Percentiles rank a stretch among this genome's conserved stretches.
phyloP scores from a whole-genome alignment of 1,140 invertebrate genomes.

The Adelges cooleyi region DNA sequence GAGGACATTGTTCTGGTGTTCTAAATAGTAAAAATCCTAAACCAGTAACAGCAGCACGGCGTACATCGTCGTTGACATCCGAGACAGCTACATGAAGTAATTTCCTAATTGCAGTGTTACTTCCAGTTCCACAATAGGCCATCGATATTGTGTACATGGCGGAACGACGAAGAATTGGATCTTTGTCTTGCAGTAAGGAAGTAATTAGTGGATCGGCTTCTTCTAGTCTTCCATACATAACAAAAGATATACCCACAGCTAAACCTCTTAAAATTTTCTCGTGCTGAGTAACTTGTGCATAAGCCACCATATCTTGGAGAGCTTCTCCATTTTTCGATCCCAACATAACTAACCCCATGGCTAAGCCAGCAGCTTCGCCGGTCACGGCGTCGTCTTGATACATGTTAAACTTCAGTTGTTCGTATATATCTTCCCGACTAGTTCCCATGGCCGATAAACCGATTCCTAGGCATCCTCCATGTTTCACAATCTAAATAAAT shows the following conservation, averaged over 20 bases:
- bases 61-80: conserved; percentile 97
- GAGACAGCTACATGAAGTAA: conserved; percentile 90
- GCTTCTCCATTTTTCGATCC: conserved; percentile 80
- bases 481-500: conserved; percentile 63
- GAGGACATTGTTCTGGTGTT: conserved; percentile 93
- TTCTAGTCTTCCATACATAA: conserved; percentile 93
- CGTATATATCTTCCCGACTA: conserved; percentile 84
- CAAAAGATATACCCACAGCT: conserved; percentile 88
- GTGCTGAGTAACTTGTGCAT: conserved; percentile 87
- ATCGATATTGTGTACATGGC: conserved; percentile 97
- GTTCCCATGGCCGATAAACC: conserved; percentile 97
- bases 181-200: conserved; percentile 70
- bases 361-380: conserved; percentile 93
- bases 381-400: conserved; percentile 98
- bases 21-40: conserved; percentile 92
- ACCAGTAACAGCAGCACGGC: conserved; percentile 91
- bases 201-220: conserved; percentile 91
- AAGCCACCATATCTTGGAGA: conserved; percentile 90
- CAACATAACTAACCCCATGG: conserved; percentile 98
- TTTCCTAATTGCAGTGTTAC: conserved; percentile 88
- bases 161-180: conserved; percentile 75
- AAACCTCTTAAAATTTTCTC: conserved; percentile 95
- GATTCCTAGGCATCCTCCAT: conserved; percentile 92
- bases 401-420: conserved; percentile 90
- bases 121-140: conserved; percentile 97